Evolutionary conservation across 2,888 invertebrate genomes (phyloP), one percentile per base, ranked within the genome.

Genomic region (Agriopis leucophaearia): DNA sequence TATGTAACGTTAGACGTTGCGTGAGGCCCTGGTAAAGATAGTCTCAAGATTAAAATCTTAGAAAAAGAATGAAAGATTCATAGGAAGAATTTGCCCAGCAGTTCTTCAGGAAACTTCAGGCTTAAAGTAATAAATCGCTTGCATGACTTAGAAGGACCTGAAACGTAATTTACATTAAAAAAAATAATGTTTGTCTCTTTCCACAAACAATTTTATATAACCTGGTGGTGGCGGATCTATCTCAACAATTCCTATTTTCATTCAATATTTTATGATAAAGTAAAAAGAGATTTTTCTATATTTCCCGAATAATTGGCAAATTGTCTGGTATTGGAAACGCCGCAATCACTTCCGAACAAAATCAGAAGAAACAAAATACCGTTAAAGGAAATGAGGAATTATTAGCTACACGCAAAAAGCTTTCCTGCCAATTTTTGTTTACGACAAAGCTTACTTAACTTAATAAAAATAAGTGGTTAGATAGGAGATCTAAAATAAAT

Each of bases 281-380:
- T 48, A 27, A 12, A 48, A 18, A 48, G 7, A 48, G 0, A 18
- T 42, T 48, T 44, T 57, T 35, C 50, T 57, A 66, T 27, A 71
- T 64, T 70, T 66, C 18, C 66, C 40, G 47, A 42, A 60, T 66
- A 69, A 66, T 66, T 57, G 64, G 44, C 48, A 69, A 68, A 70
- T 70, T 58, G 66, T 58, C 64, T 57, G 61, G 40, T 66, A 62
- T 64, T 57, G 69, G 66, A 64, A 73, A 63, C 60, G 40, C 51
- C 44, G 58, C 16, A 68, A 69, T 69, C 45, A 68, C 56, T 62
- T 66, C 50, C 58, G 52, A 54, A 45, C 45, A 48, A 62, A 63
- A 64, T 58, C 44, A 64, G 50, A 42, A 62, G 54, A 15, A 57
- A 52, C 47, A 60, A 65, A 59, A 60, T 60, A 51, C 50, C 55